Percentiles rank a stretch among this genome's conserved stretches.
These are phyloP conservation scores for Gopherus flavomarginatus DNA, from an alignment of 2,113 vertebrate species.

Conservation along the genomic window DNA sequence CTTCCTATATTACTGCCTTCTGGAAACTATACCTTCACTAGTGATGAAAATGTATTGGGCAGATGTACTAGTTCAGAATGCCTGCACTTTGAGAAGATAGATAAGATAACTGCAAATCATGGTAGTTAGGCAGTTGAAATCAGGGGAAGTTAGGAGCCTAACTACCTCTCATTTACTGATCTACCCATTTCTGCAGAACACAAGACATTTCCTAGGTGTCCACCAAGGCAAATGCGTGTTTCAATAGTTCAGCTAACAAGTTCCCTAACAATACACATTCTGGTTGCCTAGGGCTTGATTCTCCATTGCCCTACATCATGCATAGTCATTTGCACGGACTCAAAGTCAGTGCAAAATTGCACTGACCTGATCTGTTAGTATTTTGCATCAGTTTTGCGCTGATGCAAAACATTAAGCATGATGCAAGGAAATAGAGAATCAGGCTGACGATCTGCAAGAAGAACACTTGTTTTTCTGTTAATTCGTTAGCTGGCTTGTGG, in stretches of 20 bases:
- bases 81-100: neutral
- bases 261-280: neutral
- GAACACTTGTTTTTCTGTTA: neutral
- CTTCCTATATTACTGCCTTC: neutral
- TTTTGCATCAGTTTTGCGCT: neutral
- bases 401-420: neutral
- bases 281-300: neutral
- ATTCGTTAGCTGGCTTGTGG: neutral
- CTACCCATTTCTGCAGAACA: neutral
- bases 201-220: neutral
- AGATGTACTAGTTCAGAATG: neutral
- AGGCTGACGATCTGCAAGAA: neutral
- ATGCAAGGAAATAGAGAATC: neutral
- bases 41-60: neutral
- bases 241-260: neutral
- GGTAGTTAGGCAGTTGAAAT: neutral
- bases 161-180: neutral
- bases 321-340: neutral
- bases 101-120: neutral
- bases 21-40: neutral
- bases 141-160: neutral
- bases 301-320: neutral
- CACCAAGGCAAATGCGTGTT: neutral
- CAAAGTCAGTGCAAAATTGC: neutral
- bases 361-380: neutral